Evolutionary conservation across 2,888 invertebrate species (phyloP), one percentile per base, ranked within the genome.

Genomic region (Halictus ligatus): DNA sequence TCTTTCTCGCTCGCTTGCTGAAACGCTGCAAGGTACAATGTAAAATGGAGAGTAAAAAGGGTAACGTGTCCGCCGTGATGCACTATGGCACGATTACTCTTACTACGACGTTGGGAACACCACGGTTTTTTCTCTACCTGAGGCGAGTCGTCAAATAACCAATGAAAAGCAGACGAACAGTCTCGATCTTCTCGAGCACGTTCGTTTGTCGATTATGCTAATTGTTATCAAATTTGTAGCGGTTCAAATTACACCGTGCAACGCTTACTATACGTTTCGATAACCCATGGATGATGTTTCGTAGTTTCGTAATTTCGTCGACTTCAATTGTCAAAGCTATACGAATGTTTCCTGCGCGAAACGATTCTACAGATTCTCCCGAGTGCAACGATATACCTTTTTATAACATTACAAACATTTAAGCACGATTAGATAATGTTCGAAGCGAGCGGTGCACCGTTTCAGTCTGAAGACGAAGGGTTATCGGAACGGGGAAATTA

Each of bases 1-100:
- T 2, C 21, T 54, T 21, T 10, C n/a, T 54, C 54, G 50, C 50
- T 50, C 50, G 54, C 54, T 50, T 50, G n/a, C 12, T 74, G n/a
- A 29, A 71, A 74, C 15, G 40, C 40, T 71, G 58, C 54, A 64
- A 73, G 29, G 46, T 78, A 84, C 69, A 84, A 75, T 78, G 74
- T 84, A 75, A 84, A 71, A 74, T 48, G 48, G 58, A 74, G 12
- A 71, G 64, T 86, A 79, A 79, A 81, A 81, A 75, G 40, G 75
- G 78, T 77, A 78, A 60, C 21, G 50, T 43, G 60, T 79, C 78
- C 75, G 81, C 58, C 46, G 58, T 64, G 67, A 80, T 54, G 72
- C 58, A 75, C 75, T 81, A 86, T 86, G 86, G 86, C 86, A 86
- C 83, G 76, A 82, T 84, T 83, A 73, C 74, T 48, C 74, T 77